Evolutionary conservation across 2,113 vertebrate genomes (phyloP).

Genomic region (Electrona antarctica): DNA sequence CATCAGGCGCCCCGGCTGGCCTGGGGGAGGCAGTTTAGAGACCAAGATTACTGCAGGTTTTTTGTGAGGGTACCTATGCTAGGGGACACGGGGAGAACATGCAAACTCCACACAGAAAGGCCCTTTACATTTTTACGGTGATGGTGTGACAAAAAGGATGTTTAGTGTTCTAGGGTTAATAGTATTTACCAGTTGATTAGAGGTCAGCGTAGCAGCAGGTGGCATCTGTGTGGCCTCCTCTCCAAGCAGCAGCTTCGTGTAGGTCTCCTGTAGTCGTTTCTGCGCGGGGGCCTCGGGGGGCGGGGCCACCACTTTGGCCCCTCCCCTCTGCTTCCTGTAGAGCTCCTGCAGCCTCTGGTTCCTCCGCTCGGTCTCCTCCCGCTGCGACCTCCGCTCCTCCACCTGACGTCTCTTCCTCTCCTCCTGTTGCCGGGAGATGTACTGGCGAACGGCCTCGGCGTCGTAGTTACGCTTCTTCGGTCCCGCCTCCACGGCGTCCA

Average conservation of each 20-base stretch:
- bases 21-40: too few species aligned
- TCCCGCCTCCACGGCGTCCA: conserved; percentile 40
- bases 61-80: too few species aligned
- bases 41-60: too few species aligned
- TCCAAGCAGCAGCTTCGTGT: conserved; percentile 85
- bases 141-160: too few species aligned
- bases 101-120: too few species aligned
- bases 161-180: too few species aligned
- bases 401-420: conserved; percentile 88
- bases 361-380: conserved; percentile 79
- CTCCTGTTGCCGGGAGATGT: conserved; percentile 91
- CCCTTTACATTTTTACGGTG: too few species aligned
- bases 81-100: too few species aligned
- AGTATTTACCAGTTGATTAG: conserved; percentile 46
- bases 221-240: conserved; percentile 60
- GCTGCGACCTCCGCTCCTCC: conserved; percentile 88
- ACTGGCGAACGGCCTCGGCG: conserved; percentile 88
- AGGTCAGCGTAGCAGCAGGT: conserved; percentile 3
- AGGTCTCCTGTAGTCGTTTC: conserved; percentile 82
- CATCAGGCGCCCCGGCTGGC: too few species aligned
- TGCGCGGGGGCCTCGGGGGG: conserved; percentile 67
- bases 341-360: conserved; percentile 91
- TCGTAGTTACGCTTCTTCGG: conserved; percentile 93
- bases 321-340: conserved; percentile 87
- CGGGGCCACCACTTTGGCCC: conserved; percentile 44